Base-by-base conservation (phyloP, 1,140 invertebrate genomes). In the Heliconius nattereri region DNA sequence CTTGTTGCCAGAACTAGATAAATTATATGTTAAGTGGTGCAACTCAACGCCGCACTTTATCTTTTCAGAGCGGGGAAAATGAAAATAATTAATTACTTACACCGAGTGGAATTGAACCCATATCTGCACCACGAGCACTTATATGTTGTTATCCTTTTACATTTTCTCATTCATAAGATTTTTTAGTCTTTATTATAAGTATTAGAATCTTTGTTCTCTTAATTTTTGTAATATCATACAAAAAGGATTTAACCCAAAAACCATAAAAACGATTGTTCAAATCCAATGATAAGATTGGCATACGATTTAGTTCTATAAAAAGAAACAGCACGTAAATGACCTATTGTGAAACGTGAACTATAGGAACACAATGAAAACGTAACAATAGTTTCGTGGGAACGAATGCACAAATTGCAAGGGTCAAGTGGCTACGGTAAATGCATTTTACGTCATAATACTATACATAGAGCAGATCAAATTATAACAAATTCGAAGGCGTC, bases 311-410 rank as follows among this genome's bases (percentile, higher is more conserved):
- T 81, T 57, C 74, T 84, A 84, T 84, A 82, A 84, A 87, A 85
- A 85, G 78, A 81, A 81, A 83, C 79, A 66, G 72, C 78, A 84
- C 79, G 85, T 84, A 85, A 89, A 89, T 85, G 81, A 84, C 79
- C 76, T 81, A 86, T 85, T 88, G 84, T 87, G 83, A 84, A 88
- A 87, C 81, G 80, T 83, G 81, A 87, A 82, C 81, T 84, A 79
- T 79, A 81, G 74, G 80, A 82, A 80, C 74, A 83, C 81, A 86
- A 86, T 85, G 78, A 80, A 85, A 84, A 79, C 79, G 75, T 81
- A 84, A 83, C 85, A 85, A 86, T 85, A 72, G 81, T 60, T 80
- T 66, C 88, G 85, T 89, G 87, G 82, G 88, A 89, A 89, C 79
- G 76, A 76, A 80, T 78, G 77, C 78, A 81, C 82, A 83, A 81